A percentile compares a stretch with the other conserved stretches of the same genome.
Evolutionary conservation across 2,113 vertebrate genomes (phyloP).

Genomic region (cattle (Bos taurus)): DNA sequence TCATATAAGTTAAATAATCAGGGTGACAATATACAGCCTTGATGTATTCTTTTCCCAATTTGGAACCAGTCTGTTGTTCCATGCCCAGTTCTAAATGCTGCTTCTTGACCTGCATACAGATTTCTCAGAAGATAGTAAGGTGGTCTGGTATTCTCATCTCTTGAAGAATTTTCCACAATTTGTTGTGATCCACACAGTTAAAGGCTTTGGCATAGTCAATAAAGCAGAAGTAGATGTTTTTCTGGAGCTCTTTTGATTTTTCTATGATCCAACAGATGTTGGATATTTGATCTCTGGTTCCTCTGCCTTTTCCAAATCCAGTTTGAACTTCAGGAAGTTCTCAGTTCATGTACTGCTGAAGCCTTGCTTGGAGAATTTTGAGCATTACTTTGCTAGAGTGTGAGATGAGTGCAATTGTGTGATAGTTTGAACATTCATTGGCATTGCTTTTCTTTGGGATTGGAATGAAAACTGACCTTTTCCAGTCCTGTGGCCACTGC

Average conservation of each 20-base stretch:
- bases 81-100: neutral
- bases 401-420: neutral
- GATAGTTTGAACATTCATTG: neutral
- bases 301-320: neutral
- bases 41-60: neutral
- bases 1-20: neutral
- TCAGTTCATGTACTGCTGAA: neutral
- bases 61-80: neutral
- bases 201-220: neutral
- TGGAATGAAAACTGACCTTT: neutral
- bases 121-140: neutral
- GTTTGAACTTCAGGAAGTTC: neutral
- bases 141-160: neutral
- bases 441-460: neutral
- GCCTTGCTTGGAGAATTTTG: neutral
- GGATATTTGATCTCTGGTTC: neutral
- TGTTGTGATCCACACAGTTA: neutral
- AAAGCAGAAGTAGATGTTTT: neutral
- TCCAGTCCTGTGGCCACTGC: neutral
- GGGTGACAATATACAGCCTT: neutral
- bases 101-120: neutral
- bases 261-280: neutral
- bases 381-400: neutral
- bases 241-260: neutral
- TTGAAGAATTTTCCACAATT: neutral